Percentiles rank a stretch among this genome's conserved stretches.
These are phyloP conservation scores for Julus scandinavius DNA, from an alignment of 2,888 invertebrate species.

Conservation along the genomic window DNA sequence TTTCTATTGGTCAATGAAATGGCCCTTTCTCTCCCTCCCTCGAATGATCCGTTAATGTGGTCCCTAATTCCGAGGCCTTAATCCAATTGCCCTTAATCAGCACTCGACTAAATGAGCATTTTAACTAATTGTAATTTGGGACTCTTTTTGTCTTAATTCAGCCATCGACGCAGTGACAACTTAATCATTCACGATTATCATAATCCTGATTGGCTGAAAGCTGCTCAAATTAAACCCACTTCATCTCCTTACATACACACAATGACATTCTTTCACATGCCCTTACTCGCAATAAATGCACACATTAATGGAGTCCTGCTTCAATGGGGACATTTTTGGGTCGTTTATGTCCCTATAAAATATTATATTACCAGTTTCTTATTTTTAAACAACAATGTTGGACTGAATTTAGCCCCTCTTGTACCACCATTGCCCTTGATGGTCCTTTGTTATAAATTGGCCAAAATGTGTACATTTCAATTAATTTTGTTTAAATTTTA, in stretches of 20 bases:
- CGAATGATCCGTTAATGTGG: neutral
- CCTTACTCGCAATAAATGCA: too few species aligned
- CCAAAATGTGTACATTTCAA: too few species aligned
- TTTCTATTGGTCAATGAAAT: neutral
- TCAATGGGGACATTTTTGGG: neutral
- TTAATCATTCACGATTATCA: neutral
- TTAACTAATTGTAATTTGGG: slow-evolving; percentile 3
- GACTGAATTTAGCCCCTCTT: too few species aligned
- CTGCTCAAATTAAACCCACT: neutral
- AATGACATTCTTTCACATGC: neutral
- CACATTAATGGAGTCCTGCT: neutral
- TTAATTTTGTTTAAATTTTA: too few species aligned
- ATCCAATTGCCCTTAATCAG: neutral
- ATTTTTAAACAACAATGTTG: too few species aligned
- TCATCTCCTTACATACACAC: neutral
- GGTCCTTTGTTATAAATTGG: too few species aligned
- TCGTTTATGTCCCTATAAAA: too few species aligned
- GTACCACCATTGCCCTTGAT: too few species aligned
- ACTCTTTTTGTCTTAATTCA: neutral
- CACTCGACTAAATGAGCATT: neutral
- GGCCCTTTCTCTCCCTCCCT: neutral
- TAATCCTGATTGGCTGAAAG: slow-evolving; percentile 11
- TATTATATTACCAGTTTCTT: too few species aligned
- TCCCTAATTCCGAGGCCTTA: neutral
- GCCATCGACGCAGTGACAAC: neutral